Conservation (phyloP, 2,888 invertebrate species). For the Diloba caeruleocephala region DNA sequence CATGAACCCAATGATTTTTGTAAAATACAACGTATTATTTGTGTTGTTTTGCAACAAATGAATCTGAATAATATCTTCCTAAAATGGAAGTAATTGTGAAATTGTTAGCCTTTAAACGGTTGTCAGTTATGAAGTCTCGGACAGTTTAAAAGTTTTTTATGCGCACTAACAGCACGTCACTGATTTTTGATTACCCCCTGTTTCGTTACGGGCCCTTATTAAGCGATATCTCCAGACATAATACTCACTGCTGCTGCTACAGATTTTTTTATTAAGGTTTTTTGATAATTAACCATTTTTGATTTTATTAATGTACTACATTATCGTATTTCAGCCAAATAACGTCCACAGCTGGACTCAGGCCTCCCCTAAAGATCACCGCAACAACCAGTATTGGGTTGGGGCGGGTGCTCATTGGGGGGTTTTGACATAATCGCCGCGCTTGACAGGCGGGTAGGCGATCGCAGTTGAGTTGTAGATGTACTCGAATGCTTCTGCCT, state of each 20-base stretch:
- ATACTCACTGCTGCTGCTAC: conserved; percentile 55
- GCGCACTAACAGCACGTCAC: conserved; percentile 68
- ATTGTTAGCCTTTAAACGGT: conserved; percentile 67
- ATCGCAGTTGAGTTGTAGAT: too few species aligned
- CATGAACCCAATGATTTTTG: background rate
- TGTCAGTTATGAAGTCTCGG: conserved; percentile 68
- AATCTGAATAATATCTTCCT: conserved; percentile 58
- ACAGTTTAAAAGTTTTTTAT: conserved; percentile 73
- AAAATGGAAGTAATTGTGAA: conserved; percentile 66
- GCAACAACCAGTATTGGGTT: too few species aligned
- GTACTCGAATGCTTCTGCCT: too few species aligned
- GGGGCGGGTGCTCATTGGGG: too few species aligned
- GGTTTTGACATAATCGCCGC: too few species aligned
- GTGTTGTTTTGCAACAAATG: conserved; percentile 55
- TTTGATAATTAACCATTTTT: conserved; percentile 58
- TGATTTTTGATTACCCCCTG: conserved; percentile 70
- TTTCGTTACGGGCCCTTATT: conserved; percentile 71
- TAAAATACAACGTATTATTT: conserved; percentile 32
- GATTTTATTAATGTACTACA: conserved; percentile 54
- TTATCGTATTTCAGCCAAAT: too few species aligned
- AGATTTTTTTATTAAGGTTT: conserved; percentile 64
- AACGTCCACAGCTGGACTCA: too few species aligned
- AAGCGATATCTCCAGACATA: conserved; percentile 67
- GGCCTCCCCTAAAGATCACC: too few species aligned
- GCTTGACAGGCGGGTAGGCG: too few species aligned